phyloP scores from a whole-genome alignment of 2,113 vertebrate species.

The Plotosus lineatus region DNA sequence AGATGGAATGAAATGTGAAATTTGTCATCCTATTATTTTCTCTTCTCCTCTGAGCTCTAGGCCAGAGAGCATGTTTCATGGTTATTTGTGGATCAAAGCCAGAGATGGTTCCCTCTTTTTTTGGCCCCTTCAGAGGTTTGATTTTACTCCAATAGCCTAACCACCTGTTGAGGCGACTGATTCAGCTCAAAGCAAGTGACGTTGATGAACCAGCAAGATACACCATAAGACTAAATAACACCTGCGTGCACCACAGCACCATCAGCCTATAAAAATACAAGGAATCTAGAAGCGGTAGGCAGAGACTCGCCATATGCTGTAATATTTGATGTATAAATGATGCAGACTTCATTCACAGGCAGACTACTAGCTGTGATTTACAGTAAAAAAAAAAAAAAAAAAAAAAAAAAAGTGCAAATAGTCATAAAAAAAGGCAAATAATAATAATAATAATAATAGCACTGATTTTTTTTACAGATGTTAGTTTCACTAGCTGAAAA shows the following conservation, averaged over 20 bases:
- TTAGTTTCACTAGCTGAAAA: too few species aligned
- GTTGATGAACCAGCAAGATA: constrained; percentile 28
- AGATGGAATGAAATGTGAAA: constrained; percentile 22
- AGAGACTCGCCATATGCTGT: constrained; percentile 31
- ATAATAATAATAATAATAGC: too few species aligned
- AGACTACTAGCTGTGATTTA: constrained; percentile 15
- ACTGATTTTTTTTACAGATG: too few species aligned
- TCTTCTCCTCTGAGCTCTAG: constrained; percentile 7
- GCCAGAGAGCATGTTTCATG: not conserved
- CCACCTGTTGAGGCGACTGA: constrained; percentile 45
- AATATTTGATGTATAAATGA: constrained; percentile 13
- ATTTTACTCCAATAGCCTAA: constrained; percentile 23
- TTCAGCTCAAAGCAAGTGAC: constrained; percentile 43
- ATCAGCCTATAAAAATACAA: constrained; percentile 21
- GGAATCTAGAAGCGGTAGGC: not conserved
- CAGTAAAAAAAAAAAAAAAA: not conserved
- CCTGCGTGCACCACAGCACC: not conserved
- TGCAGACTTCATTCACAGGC: not conserved
- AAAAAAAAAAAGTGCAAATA: not conserved
- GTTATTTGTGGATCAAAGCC: constrained; percentile 45
- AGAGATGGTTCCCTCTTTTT: not conserved
- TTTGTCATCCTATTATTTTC: constrained; percentile 40
- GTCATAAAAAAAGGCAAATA: not conserved
- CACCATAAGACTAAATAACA: constrained; percentile 18
- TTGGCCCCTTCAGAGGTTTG: not conserved